These are phyloP conservation scores for Esox lucius DNA, from an alignment of 2,797 vertebrate species.

Conservation along the genomic window DNA sequence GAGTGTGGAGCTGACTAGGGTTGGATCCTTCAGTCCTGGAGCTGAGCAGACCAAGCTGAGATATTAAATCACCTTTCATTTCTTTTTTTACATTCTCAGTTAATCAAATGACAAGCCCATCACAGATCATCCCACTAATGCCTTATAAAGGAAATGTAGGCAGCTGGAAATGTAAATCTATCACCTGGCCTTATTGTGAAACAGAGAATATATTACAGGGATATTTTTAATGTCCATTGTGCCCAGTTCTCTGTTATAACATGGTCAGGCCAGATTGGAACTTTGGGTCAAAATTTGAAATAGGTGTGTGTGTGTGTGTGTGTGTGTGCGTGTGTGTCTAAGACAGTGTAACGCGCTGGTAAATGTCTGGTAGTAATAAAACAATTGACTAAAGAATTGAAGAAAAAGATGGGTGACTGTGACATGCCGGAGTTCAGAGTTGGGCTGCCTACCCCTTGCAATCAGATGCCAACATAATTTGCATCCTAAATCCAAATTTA, in stretches of 20 bases:
- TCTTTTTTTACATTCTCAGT: constrained; percentile 82
- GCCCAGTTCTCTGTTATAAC: constrained; percentile 12
- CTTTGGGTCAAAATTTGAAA: constrained; percentile 12
- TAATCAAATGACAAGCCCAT: constrained; percentile 94
- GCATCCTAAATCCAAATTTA: constrained; percentile 99
- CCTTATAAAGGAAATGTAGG: constrained; percentile 88
- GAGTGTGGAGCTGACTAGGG: constrained; percentile 33
- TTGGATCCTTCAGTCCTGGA: constrained; percentile 85
- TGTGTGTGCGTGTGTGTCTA: constrained; percentile 5
- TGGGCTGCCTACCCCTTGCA: constrained; percentile 79
- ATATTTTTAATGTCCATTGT: constrained; percentile 48
- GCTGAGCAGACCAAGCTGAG: constrained; percentile 97
- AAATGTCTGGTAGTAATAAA: constrained; percentile 12
- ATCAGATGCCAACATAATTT: constrained; percentile 94
- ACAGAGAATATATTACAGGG: constrained; percentile 36
- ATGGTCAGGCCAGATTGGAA: constrained; percentile 31
- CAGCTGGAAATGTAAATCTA: constrained; percentile 88
- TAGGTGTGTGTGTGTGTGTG: constrained; percentile 3
- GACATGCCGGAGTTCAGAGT: constrained; percentile 62
- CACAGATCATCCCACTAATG: constrained; percentile 84
- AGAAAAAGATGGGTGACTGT: neutral
- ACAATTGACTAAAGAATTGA: neutral
- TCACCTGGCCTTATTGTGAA: constrained; percentile 69
- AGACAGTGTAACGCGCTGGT: neutral
- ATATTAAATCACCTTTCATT: constrained; percentile 99